Evolutionary conservation across 2,113 vertebrate genomes (phyloP), one percentile per base, ranked within the genome.

Genomic region (Alosa alosa): DNA sequence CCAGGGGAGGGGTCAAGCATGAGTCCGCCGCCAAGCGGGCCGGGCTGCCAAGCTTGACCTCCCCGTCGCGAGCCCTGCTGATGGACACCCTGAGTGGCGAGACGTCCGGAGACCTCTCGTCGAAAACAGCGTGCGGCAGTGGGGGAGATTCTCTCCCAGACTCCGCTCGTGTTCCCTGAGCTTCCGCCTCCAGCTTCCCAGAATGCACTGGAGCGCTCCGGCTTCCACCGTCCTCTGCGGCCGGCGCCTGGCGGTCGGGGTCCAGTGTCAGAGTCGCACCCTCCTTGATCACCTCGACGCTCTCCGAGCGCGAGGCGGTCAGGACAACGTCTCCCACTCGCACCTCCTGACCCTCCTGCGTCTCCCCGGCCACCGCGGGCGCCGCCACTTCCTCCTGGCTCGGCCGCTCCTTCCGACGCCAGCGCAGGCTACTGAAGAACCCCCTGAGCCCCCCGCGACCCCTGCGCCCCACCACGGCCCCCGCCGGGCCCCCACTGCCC

Each of bases 371-470:
- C 96, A 20, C 20, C 18, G 20, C 18, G 97, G 98, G 88, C 95
- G 96, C 88, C 96, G 55, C 55, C 18, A 6, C 18, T 0, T 93
- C 92, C 50, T 90, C 95, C 15, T 94, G 96, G 31, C 90, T 93
- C 87, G 92, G 93, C 31, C 95, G 95, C 85, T 96, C 96, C 88
- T 96, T 96, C 88, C 96, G 96, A 57, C 91, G 94, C 97, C 98
- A 98, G 84, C 97, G 94, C 95, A 98, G 96, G 93, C 97, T 96
- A 95, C 96, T 96, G 89, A 99, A 96, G 87, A 98, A 93, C 31
- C 97, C 97, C 88, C 94, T 95, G 39, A 99, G 95, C 87, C 97
- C 96, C 89, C 96, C 96, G 89, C 96, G 95, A 94, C 96, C 96
- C 95, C 96, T 95, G 92, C 94, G 95, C 91, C 95, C 93, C 91